Evolutionary conservation across 2,113 vertebrate species (phyloP), one percentile per base, ranked within the genome.

Genomic region (Hippolais icterina): DNA sequence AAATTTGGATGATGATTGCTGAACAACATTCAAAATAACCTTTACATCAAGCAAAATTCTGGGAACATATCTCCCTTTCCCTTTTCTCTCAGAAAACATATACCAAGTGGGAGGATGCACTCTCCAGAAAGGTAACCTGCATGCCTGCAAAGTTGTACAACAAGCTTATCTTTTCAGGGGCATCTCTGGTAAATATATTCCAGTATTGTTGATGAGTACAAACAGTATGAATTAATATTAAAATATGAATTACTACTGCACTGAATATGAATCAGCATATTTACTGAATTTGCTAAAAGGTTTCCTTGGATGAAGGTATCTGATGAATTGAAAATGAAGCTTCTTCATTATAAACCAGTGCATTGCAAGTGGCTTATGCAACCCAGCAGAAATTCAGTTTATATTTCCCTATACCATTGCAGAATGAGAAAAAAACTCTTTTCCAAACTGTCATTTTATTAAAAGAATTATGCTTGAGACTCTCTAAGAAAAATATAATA

Each of bases 141-240:
- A 17, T 13, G 11, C 18, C 31, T 29, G 25, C 6, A 54, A 77
- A 79, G 39, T 10, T 74, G 57, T 44, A 68, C 33, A 87, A 50
- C 15, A 52, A 68, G 56, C 5, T 84, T 41, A 33, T 65, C 33
- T 91, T 96, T 95, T 68, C 60, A 84, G 65, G 17, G 53, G 6
- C 37, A 82, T 41, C 47, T 93, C 76, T 63, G 37, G 66, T 65
- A 87, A 94, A 92, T 80, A 8, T 70, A 89, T 96, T 91, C 65
- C 20, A 64, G 61, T 20, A 61, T 3, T 82, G 19, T 50, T 92
- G 70, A 92, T 93, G 33, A 89, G 39, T 72, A 70, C 27, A 84
- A 83, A 84, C 41, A 65, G 11, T 64, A 80, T 57, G 42, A 95
- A 94, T 93, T 86, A 95, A 78, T 96, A 89, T 95, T 93, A 87